Evolutionary conservation across 2,113 vertebrate species (phyloP).

Genomic region (Limnothrissa miodon): DNA sequence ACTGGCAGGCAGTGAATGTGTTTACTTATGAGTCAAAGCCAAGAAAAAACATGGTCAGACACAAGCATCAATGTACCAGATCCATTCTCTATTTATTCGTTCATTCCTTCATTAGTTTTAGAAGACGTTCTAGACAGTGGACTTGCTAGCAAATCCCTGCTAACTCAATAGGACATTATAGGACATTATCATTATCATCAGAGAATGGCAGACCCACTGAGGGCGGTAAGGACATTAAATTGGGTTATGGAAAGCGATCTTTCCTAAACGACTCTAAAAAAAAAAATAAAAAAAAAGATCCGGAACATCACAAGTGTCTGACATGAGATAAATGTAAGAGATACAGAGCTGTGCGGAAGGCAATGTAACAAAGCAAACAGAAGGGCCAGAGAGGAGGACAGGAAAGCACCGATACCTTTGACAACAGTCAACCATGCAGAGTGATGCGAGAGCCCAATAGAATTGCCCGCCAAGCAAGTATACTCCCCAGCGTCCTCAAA

Average conservation of each 20-base stretch:
- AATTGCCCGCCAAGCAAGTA: constrained; percentile 92
- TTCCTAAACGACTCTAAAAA: neutral
- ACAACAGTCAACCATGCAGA: constrained; percentile 92
- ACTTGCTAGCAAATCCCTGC: neutral
- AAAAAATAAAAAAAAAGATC: neutral
- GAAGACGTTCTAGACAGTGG: neutral
- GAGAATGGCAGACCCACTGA: neutral
- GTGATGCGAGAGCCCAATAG: constrained; percentile 89
- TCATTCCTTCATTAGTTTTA: neutral
- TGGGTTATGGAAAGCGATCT: neutral
- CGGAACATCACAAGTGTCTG: neutral
- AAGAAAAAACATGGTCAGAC: neutral
- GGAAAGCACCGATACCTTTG: constrained; percentile 69
- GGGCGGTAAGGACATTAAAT: neutral
- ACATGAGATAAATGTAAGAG: neutral
- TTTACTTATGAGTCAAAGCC: neutral
- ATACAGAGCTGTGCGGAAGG: neutral
- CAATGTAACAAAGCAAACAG: neutral
- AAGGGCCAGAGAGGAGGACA: neutral
- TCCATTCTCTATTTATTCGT: neutral
- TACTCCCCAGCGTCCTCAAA: constrained; percentile 88
- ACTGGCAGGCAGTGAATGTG: constrained; percentile 14
- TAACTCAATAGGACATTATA: neutral
- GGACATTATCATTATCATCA: neutral
- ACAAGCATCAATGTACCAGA: neutral